Percentiles rank a stretch among this genome's conserved stretches.
These are phyloP conservation scores for Taxidea taxus DNA, from an alignment of 2,113 vertebrate genomes.

Conservation along the genomic window DNA sequence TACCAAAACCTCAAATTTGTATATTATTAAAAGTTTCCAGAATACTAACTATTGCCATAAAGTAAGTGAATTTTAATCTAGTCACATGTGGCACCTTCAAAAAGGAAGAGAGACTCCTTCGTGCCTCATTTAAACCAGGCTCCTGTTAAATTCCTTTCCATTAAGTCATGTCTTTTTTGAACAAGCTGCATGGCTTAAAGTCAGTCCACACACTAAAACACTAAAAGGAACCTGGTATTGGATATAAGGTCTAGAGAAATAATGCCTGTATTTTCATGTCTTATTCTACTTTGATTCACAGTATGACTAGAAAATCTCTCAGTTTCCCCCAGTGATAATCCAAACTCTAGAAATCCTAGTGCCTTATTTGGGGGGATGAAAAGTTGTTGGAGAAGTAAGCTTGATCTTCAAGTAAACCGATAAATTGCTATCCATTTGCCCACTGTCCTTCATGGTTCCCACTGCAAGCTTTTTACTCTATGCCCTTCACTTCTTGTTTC, in stretches of 20 bases:
- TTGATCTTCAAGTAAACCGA: background rate
- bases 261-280: slow-evolving; percentile 33
- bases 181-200: slow-evolving; percentile 33
- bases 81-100: slow-evolving; percentile 67
- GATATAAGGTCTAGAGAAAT: slow-evolving; percentile 46
- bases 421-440: background rate
- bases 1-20: slow-evolving; percentile 39
- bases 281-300: slow-evolving; percentile 11
- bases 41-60: slow-evolving; percentile 5
- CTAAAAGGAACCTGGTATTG: slow-evolving; percentile 50
- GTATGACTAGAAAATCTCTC: slow-evolving; percentile 43
- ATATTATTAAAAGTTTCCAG: slow-evolving; percentile 60
- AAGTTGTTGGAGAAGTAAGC: background rate
- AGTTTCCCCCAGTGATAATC: background rate
- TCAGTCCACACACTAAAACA: slow-evolving; percentile 34
- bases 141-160: slow-evolving; percentile 70
- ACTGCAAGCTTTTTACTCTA: background rate
- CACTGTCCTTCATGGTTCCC: background rate
- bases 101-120: slow-evolving; percentile 53
- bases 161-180: slow-evolving; percentile 69
- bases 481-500: background rate
- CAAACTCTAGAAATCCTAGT: slow-evolving; percentile 27
- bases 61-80: slow-evolving; percentile 66
- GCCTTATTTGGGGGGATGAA: slow-evolving; percentile 55
- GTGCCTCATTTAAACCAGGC: slow-evolving; percentile 61